phyloP scores from a whole-genome alignment of 2,797 vertebrate species.

The Bradypodion ventrale region DNA sequence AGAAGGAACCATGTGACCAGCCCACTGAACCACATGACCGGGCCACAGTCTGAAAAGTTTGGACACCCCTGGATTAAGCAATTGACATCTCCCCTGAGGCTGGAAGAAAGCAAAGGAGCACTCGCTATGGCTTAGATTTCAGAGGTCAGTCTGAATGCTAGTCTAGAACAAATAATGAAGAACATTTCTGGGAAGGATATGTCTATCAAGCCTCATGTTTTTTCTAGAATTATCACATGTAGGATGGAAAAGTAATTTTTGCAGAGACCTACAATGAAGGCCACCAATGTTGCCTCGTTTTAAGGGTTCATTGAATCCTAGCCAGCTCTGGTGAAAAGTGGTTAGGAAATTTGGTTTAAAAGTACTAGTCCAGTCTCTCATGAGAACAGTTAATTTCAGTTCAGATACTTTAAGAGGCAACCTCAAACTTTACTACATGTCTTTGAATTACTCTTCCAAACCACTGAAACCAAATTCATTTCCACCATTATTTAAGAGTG shows the following conservation, averaged over 20 bases:
- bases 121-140: background rate
- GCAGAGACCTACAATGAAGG: constrained; percentile 1
- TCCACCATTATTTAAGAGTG: constrained; percentile 5
- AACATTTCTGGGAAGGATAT: background rate
- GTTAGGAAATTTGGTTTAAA: constrained; percentile 30
- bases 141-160: background rate
- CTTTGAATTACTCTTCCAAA: constrained; percentile 38
- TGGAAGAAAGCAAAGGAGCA: background rate
- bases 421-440: constrained; percentile 6
- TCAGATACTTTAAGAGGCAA: constrained; percentile 18
- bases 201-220: background rate
- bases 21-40: too few relatives aligned
- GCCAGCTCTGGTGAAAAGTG: background rate
- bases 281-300: background rate
- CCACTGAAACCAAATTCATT: constrained; percentile 27
- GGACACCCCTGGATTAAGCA: too few relatives aligned
- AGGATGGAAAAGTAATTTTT: constrained; percentile 7
- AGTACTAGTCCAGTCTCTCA: background rate
- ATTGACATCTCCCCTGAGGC: constrained; percentile 9
- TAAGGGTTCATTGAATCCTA: background rate
- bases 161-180: background rate
- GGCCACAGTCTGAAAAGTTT: too few relatives aligned
- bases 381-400: constrained; percentile 20
- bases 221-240: constrained; percentile 1
- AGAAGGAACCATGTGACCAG: too few relatives aligned